Percentiles rank a stretch among this genome's conserved stretches.
Conservation (phyloP, 2,797 vertebrate genomes). For the Bradypus variegatus region DNA sequence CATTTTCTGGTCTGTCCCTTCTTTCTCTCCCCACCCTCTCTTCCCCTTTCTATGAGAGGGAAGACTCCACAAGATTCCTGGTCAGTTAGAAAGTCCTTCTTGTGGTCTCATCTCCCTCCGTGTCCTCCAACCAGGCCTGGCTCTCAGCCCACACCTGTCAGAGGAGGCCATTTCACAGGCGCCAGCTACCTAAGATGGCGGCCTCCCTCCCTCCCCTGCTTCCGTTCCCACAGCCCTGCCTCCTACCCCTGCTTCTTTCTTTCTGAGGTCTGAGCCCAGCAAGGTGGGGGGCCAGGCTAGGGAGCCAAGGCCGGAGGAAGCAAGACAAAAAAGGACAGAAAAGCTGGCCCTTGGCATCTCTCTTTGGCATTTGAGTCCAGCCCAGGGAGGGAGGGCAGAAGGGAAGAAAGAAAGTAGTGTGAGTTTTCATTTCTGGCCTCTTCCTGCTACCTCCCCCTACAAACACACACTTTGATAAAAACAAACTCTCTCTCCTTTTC, state of each 20-base stretch:
- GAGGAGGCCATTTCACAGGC: slow-evolving; percentile 69
- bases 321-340: slow-evolving; percentile 65
- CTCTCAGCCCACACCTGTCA: background rate
- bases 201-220: slow-evolving; percentile 43
- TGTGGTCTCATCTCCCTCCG: background rate
- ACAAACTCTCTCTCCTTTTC: slow-evolving; percentile 70
- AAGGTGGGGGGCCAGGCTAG: slow-evolving; percentile 55
- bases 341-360: slow-evolving; percentile 59
- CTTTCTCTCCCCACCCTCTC: background rate
- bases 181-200: slow-evolving; percentile 73
- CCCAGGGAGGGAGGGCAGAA: slow-evolving; percentile 33
- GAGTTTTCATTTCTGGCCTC: slow-evolving; percentile 62
- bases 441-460: slow-evolving; percentile 57
- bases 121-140: background rate
- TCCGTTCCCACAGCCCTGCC: slow-evolving; percentile 50
- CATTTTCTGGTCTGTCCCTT: background rate
- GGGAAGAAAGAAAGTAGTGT: slow-evolving; percentile 62
- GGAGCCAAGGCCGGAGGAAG: slow-evolving; percentile 70
- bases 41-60: background rate
- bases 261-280: slow-evolving; percentile 30
- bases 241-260: slow-evolving; percentile 38
- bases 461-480: slow-evolving; percentile 58
- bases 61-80: background rate
- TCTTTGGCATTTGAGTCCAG: slow-evolving; percentile 52
- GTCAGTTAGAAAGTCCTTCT: background rate